Conservation (phyloP, 2,113 vertebrate species). For the Progne subis region DNA sequence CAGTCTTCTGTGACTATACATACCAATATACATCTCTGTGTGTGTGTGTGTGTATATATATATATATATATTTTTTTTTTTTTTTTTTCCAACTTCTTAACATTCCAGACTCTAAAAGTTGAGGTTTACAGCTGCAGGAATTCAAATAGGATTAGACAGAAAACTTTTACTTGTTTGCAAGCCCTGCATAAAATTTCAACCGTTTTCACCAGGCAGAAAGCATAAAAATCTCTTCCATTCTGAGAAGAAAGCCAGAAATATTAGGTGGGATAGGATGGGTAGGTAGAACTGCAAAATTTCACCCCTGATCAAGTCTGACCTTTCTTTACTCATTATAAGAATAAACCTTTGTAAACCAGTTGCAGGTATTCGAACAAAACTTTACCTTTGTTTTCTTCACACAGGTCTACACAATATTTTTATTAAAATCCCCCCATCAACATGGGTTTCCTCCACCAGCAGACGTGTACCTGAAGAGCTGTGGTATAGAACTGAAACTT, state of each 20-base stretch:
- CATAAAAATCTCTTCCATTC: background rate
- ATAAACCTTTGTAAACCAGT: background rate
- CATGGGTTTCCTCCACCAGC: background rate
- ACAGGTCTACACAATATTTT: background rate
- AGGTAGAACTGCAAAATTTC: background rate
- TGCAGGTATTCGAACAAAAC: background rate
- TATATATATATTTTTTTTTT: background rate
- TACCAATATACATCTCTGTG: background rate
- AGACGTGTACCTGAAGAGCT: background rate
- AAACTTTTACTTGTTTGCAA: background rate
- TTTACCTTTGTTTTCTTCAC: background rate
- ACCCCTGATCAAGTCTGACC: background rate
- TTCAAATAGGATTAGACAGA: background rate
- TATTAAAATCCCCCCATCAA: background rate
- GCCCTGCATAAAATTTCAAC: background rate
- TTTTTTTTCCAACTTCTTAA: background rate
- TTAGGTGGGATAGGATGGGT: background rate
- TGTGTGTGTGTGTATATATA: background rate
- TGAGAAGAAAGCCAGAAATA: background rate
- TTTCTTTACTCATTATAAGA: background rate
- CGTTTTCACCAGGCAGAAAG: background rate
- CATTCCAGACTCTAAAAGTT: background rate
- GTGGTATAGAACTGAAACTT: background rate
- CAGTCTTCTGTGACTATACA: background rate
- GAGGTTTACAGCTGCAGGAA: slow-evolving; percentile 11